Base-by-base conservation (phyloP, 2,113 vertebrate species). In the Himantopus leucocephalus region DNA sequence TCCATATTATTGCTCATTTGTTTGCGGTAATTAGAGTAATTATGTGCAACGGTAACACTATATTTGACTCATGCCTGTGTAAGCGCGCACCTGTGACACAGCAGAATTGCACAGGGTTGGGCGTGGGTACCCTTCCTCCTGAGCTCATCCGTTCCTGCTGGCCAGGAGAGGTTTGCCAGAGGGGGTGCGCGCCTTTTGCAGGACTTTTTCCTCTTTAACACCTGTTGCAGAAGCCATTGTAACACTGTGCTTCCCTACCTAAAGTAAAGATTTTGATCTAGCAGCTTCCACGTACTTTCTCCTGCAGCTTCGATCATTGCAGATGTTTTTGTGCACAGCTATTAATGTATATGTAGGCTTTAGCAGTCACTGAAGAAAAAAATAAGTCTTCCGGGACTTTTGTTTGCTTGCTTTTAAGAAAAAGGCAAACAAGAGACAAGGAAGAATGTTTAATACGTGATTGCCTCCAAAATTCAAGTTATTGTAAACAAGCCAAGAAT, bases 181-280 rank as follows among this genome's bases (percentile, higher is more conserved):
- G 35, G 20, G 45, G 9, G 6, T 15, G 20, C 3, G 1, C 5
- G 9, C 22, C 11, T 34, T 50, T 62, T 2, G 3, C 6, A 59
- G 79, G 70, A 23, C 14, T 19, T 75, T n/a, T 41, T 29, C 41
- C 29, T 22, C 34, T 66, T 0, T 35, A 45, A 22, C 24, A 21
- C 21, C 26, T 34, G 39, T 35, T 41, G 63, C 74, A 75, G 63
- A 62, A 45, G 35, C 48, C 26, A 10, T 4, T 52, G 52, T 50
- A 53, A 32, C 22, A 39, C 47, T 37, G 20, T 23, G 15, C 43
- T 77, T 14, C 43, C 43, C 30, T n/a, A 14, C 55, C 29, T 47
- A 4, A 78, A 26, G 27, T 27, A 10, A 80, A 84, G 32, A n/a
- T 14, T 87, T 52, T 47, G 30, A 26, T 50, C 32, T 48, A 62